Conservation (phyloP, 2,797 vertebrate species). For the Trematomus bernacchii region DNA sequence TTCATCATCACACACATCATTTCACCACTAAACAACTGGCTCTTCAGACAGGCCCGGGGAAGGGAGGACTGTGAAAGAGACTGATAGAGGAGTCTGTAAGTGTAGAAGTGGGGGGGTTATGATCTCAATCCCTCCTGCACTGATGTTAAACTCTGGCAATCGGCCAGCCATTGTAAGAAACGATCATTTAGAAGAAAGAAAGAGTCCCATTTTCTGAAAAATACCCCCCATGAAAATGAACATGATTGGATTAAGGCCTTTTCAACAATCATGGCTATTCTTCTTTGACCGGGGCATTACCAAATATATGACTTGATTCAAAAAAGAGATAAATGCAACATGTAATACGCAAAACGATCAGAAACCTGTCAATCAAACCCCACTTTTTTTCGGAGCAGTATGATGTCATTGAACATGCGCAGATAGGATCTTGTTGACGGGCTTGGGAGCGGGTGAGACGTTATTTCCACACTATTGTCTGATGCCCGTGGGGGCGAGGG, state of each 20-base stretch:
- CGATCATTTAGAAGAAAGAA: constrained; percentile 60
- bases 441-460: constrained; percentile 74
- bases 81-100: constrained; percentile 54
- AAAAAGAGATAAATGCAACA: constrained; percentile 62
- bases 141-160: constrained; percentile 63
- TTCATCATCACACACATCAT: constrained; percentile 83
- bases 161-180: constrained; percentile 57
- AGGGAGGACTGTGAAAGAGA: constrained; percentile 46
- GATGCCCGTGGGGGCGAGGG: constrained; percentile 63
- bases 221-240: constrained; percentile 74
- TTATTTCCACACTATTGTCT: constrained; percentile 82
- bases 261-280: constrained; percentile 61
- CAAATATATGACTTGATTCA: constrained; percentile 66
- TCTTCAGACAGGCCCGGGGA: constrained; percentile 63
- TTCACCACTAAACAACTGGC: constrained; percentile 81
- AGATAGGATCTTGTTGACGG: constrained; percentile 40
- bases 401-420: constrained; percentile 69
- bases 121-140: constrained; percentile 43
- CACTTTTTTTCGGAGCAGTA: constrained; percentile 24
- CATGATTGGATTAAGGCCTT: constrained; percentile 75
- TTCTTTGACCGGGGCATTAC: constrained; percentile 58
- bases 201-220: constrained; percentile 59
- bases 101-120: constrained; percentile 14
- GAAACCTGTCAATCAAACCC: constrained; percentile 21
- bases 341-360: constrained; percentile 54